Conservation (phyloP, 92 coral and sea anemone species). For the Siderastrea siderea region DNA sequence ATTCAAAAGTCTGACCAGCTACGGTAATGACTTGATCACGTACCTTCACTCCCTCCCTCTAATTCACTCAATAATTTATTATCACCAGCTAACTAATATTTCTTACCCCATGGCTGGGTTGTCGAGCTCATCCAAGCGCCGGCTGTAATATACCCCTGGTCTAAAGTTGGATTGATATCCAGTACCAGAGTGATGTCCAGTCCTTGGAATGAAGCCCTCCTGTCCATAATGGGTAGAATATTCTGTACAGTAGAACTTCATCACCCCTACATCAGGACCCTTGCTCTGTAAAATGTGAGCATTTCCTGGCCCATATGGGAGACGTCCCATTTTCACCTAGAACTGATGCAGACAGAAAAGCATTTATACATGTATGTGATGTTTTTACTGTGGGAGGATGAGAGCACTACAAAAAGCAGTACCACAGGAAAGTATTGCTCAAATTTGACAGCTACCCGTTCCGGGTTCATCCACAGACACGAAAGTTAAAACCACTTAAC, state of each 20-base stretch:
- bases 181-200: conserved; percentile 93
- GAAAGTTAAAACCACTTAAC: too few species aligned
- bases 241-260: conserved; percentile 96
- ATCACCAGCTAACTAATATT: neutral
- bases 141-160: conserved; percentile 96
- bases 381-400: neutral
- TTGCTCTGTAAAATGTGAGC: conserved; percentile 95
- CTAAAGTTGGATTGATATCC: conserved; percentile 99
- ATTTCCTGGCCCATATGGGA: conserved; percentile 95
- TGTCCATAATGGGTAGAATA: conserved; percentile 92
- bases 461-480: too few species aligned
- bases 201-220: conserved; percentile 88
- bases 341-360: neutral
- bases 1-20: too few species aligned
- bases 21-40: too few species aligned
- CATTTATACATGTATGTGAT: neutral
- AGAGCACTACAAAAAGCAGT: neutral
- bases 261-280: conserved; percentile 89
- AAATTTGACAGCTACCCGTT: too few species aligned
- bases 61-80: neutral
- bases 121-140: conserved; percentile 92
- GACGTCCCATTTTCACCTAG: conserved; percentile 80
- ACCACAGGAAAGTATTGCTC: too few species aligned
- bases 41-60: too few species aligned
- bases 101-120: conserved; percentile 97